Evolutionary conservation across 2,888 invertebrate genomes (phyloP), one percentile per base, ranked within the genome.

Genomic region (Ophioninae sp.): DNA sequence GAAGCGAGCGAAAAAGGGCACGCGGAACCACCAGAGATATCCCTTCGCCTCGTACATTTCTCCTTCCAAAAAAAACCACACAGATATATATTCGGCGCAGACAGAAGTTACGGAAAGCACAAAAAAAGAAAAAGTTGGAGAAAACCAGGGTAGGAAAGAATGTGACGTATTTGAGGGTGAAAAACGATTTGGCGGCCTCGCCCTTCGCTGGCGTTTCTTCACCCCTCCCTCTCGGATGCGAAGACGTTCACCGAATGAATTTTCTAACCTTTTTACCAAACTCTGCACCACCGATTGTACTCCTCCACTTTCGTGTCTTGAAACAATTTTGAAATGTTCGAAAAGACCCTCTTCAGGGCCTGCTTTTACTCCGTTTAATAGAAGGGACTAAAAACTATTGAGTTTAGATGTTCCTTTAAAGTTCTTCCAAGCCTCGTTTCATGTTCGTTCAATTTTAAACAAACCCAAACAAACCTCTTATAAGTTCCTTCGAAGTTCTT

Each of bases 41-140:
- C 76, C 82, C 82, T 79, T 30, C 83, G 82, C 78, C 79, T 81
- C 72, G 68, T 81, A 79, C 69, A 44, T 79, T 77, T 71, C 61
- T 69, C 58, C 63, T 64, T 37, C 61, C 78, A 64, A 61, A 71
- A 59, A 58, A 51, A 51, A 51, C 51, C 76, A 59, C 67, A 78
- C 61, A 84, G 74, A 23, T 63, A 71, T 63, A 71, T 59, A 73
- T 41, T 51, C n/a, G 64, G 56, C 39, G 23, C 41, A 73, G 44
- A 17, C 17, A 41, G n/a, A 75, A 44, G 23, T 58, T 37, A 37
- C 63, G 17, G 44, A 6, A 41, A 74, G 41, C 23, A n/a, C 51
- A 8, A 41, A 59, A 20, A 72, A 58, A 63, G 44, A 64, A 64
- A 64, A 30, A 30, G 30, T 30, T 2, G 30, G 30, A 3, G 39